These are phyloP conservation scores for Sycobia sp. DNA, from an alignment of 1,140 invertebrate species.

Conservation along the genomic window DNA sequence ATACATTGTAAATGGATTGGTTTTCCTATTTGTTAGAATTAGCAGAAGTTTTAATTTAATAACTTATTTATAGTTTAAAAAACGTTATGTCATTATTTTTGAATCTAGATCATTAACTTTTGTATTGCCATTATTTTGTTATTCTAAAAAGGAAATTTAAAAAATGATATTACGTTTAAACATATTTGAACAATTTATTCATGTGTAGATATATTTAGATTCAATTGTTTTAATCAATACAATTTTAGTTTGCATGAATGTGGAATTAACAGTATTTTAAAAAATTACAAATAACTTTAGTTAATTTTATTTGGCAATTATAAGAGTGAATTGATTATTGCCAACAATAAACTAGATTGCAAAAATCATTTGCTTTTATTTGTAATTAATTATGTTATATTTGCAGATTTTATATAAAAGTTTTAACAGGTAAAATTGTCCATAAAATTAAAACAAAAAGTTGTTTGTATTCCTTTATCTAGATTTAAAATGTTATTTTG, in stretches of 20 bases:
- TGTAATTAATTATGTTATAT: background rate
- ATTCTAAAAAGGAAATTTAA: background rate
- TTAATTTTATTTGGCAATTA: background rate
- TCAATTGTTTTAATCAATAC: conserved; percentile 13
- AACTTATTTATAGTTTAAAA: conserved; percentile 4
- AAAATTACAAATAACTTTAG: conserved; percentile 16
- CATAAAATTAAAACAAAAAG: conserved; percentile 10
- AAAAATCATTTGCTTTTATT: too few species aligned
- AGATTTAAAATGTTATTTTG: conserved; percentile 21
- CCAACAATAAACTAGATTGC: too few species aligned
- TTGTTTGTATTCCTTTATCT: conserved; percentile 15
- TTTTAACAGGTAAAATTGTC: too few species aligned
- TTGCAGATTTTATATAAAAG: background rate
- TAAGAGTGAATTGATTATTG: too few species aligned
- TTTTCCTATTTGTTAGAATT: conserved; percentile 27
- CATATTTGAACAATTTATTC: conserved; percentile 29
- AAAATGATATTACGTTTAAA: conserved; percentile 34
- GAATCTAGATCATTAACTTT: conserved; percentile 7
- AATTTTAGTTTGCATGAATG: conserved; percentile 31
- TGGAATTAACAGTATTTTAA: conserved; percentile 15
- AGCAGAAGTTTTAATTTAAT: conserved; percentile 18
- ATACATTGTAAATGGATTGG: conserved; percentile 16
- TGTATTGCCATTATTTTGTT: background rate
- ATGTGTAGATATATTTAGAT: conserved; percentile 13
- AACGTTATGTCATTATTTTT: conserved; percentile 37